Percentiles rank a stretch among this genome's conserved stretches.
phyloP scores from a whole-genome alignment of 2,888 invertebrate genomes.

The Periphyllus acericola region DNA sequence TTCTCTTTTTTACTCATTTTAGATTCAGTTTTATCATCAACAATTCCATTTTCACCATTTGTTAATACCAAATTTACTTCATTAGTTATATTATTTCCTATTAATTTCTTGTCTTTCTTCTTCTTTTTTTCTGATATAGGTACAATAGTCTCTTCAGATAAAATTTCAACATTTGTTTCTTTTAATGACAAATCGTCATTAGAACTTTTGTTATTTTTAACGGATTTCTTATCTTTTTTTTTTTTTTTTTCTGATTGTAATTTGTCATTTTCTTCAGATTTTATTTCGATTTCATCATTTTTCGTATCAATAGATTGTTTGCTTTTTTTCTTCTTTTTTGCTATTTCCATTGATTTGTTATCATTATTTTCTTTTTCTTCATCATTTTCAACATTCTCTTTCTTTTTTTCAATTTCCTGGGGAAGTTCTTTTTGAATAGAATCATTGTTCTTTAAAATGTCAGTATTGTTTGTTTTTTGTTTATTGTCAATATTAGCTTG shows the following conservation, averaged over 20 bases:
- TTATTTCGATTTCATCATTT: constrained; percentile 7
- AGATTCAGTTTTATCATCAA: constrained; percentile 26
- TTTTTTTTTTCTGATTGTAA: constrained; percentile 31
- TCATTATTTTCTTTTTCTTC: not conserved
- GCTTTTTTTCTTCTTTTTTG: constrained; percentile 36
- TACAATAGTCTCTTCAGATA: not conserved
- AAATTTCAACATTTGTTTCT: not conserved
- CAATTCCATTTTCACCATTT: constrained; percentile 27
- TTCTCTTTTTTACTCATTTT: constrained; percentile 55
- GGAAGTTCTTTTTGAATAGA: not conserved
- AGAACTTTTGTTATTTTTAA: not conserved
- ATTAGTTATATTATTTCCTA: not conserved
- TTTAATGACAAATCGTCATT: not conserved
- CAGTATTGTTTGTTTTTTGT: constrained; percentile 4
- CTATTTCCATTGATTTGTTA: not conserved
- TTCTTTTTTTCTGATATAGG: constrained; percentile 20
- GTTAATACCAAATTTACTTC: not conserved
- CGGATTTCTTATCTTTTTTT: not conserved
- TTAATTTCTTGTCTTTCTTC: not conserved
- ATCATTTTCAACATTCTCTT: not conserved
- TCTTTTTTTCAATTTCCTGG: not conserved
- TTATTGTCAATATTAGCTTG: constrained; percentile 1
- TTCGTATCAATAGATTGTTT: not conserved
- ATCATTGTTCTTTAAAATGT: not conserved
- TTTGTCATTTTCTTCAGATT: constrained; percentile 6